Conservation (phyloP, 2,797 vertebrate species). For the Diceros bicornis region DNA sequence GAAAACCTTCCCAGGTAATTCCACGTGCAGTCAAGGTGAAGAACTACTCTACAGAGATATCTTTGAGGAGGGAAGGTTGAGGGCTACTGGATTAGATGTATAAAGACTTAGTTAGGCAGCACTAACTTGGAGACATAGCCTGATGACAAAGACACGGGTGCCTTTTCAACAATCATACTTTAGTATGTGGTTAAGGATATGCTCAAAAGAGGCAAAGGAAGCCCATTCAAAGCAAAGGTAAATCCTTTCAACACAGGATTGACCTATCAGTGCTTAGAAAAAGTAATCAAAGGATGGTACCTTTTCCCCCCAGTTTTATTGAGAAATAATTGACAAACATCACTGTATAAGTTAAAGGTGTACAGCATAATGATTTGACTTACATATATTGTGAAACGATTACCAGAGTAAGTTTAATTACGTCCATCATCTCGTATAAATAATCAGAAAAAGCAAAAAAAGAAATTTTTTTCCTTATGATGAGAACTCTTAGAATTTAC, state of each 20-base stretch:
- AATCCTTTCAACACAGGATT: not conserved
- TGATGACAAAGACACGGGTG: not conserved
- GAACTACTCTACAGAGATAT: not conserved
- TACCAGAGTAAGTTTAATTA: not conserved
- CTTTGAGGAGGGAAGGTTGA: not conserved
- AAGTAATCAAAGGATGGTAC: not conserved
- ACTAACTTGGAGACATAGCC: not conserved
- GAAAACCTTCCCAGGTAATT: not conserved
- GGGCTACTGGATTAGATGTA: not conserved
- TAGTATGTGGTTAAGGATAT: not conserved
- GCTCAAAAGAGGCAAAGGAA: slow-evolving; percentile 12
- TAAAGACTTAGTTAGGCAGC: not conserved
- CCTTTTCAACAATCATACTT: not conserved
- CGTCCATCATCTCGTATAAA: not conserved
- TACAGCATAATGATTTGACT: not conserved
- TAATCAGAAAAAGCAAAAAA: not conserved
- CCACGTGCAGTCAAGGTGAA: not conserved
- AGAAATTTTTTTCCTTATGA: not conserved
- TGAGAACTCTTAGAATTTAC: not conserved
- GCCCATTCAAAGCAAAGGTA: not conserved
- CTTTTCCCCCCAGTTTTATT: not conserved
- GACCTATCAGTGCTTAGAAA: not conserved
- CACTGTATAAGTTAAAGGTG: not conserved
- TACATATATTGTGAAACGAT: not conserved
- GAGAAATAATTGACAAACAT: not conserved